Percentiles rank a stretch among this genome's conserved stretches.
Conservation (phyloP, 35 echinoderm and acorn worm genomes). For the Patiria miniata region DNA sequence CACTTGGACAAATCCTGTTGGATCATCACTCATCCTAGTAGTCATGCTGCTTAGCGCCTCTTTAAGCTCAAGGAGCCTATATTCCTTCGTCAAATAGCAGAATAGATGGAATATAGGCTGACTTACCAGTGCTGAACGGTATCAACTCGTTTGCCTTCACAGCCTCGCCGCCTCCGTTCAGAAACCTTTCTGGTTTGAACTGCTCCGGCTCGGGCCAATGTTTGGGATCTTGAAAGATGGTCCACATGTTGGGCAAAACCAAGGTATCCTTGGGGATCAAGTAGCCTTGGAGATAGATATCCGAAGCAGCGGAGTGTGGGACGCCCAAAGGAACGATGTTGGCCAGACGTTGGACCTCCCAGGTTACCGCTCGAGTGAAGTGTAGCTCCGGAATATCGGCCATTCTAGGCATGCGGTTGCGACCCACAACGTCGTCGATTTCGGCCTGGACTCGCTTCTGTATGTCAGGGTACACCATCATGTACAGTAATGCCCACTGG, state of each 20-base stretch:
- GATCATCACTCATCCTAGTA: too few species aligned
- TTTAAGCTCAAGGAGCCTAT: too few species aligned
- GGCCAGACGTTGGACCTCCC: constrained; percentile 33
- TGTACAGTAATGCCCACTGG: constrained; percentile 57
- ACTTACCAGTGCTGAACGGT: constrained; percentile 20
- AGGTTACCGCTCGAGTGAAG: constrained; percentile 35
- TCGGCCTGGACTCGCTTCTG: constrained; percentile 53
- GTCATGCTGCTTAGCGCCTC: too few species aligned
- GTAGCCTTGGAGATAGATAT: constrained; percentile 38
- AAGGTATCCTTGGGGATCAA: constrained; percentile 29
- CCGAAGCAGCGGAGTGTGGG: constrained; percentile 24
- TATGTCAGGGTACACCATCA: constrained; percentile 34
- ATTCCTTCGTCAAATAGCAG: too few species aligned
- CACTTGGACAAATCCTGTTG: too few species aligned
- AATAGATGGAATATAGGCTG: too few species aligned
- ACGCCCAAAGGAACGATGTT: constrained; percentile 26
- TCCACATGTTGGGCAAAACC: constrained; percentile 37
- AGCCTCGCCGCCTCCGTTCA: constrained; percentile 22
- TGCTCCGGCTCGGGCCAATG: constrained; percentile 44
- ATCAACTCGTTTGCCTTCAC: constrained; percentile 12
- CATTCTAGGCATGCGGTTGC: constrained; percentile 30
- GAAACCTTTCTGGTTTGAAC: constrained; percentile 61
- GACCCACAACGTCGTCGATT: constrained; percentile 36
- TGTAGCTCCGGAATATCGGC: constrained; percentile 26
- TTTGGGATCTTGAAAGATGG: constrained; percentile 33